Conservation (phyloP, 2,797 vertebrate species). For the Syngnathus rostellatus region DNA sequence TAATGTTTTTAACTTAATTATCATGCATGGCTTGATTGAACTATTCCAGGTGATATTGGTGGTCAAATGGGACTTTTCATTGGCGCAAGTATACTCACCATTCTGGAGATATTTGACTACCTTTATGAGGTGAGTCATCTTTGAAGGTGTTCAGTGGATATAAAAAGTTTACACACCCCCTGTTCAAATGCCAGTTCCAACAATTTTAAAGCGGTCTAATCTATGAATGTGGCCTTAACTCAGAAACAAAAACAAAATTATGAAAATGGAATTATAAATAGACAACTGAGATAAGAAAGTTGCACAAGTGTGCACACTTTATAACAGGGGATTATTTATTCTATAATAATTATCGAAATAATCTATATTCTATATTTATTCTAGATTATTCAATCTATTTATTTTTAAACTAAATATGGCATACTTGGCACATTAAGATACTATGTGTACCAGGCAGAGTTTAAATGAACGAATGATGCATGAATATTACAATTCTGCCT, state of each 20-base stretch:
- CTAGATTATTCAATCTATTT: too few relatives aligned
- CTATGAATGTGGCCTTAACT: background rate
- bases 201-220: background rate
- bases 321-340: background rate
- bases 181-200: background rate
- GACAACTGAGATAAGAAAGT: background rate
- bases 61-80: conserved; percentile 99
- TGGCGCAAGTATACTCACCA: conserved; percentile 93
- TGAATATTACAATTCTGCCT: too few relatives aligned
- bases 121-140: conserved; percentile 83
- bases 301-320: background rate
- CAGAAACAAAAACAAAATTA: background rate
- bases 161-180: background rate
- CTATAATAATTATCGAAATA: too few relatives aligned
- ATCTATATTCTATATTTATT: too few relatives aligned
- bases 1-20: background rate
- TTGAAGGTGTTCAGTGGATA: background rate
- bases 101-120: conserved; percentile 95
- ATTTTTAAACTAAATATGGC: too few relatives aligned
- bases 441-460: too few relatives aligned
- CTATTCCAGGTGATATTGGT: conserved; percentile 87
- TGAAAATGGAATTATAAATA: background rate
- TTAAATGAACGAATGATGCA: too few relatives aligned
- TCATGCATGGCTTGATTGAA: conserved; percentile 6
- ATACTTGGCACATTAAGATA: too few relatives aligned